Evolutionary conservation across 1,140 invertebrate genomes (phyloP), one percentile per base, ranked within the genome.

Genomic region (Triops longicaudatus): DNA sequence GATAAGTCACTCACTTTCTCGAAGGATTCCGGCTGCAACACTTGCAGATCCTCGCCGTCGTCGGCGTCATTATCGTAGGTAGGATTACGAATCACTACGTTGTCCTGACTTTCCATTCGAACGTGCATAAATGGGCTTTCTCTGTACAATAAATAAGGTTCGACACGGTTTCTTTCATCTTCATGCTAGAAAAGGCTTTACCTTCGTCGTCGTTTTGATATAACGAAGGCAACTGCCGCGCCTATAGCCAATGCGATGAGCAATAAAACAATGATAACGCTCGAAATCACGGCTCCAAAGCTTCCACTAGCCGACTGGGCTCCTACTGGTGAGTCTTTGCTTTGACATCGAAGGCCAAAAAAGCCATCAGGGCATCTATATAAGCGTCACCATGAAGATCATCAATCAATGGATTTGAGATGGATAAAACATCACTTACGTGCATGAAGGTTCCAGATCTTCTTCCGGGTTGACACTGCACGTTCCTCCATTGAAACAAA

Each of bases 11-110:
- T 63, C 72, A 31, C 72, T 78, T 26, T 78, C 28, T 27, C 72
- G 43, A 26, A 26, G 9, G 12, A 78, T 12, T 14, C 72, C 26
- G 80, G 90, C 83, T 77, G 82, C 83, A 37, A 82, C 83, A 43
- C 87, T 86, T 22, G 84, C 83, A 28, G 87, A 87, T 79, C 84
- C 78, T 90, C 89, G 50, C 86, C 85, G 80, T 90, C 90, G 41
- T 89, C 90, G 50, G 87, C 86, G 81, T 90, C 89, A 75, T 88
- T 88, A 77, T 92, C 86, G 84, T 93, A 95, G 86, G 94, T 93
- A 12, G 93, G 93, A 85, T 95, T 95, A 81, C 84, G 90, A 76
- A 93, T 92, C 85, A 93, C 92, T 81, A 93, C 88, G 77, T 86
- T 86, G 9, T 80, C 81, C 83, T 91, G 91, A 81, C 93, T 92